Evolutionary conservation across 2,113 vertebrate species (phyloP).

Genomic region (Pygoscelis adeliae): DNA sequence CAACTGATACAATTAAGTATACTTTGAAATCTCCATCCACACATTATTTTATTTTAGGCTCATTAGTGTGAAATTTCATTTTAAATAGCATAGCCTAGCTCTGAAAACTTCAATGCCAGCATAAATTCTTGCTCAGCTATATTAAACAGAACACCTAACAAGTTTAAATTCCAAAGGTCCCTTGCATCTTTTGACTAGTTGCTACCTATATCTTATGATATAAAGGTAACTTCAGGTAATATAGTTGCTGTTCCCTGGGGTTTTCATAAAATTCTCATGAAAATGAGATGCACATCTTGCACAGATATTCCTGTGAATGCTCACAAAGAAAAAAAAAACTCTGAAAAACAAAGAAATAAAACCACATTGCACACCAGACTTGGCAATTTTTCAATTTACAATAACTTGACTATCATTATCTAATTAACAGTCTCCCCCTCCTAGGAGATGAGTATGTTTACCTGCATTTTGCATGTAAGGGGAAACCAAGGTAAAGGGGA

Average conservation of each 20-base stretch:
- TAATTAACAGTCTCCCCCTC: neutral
- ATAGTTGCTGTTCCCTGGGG: slow-evolving; percentile 20
- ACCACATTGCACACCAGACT: neutral
- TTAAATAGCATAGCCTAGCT: slow-evolving; percentile 67
- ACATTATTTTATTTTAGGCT: slow-evolving; percentile 73
- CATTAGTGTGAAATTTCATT: slow-evolving; percentile 75
- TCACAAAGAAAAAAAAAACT: neutral
- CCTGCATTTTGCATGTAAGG: neutral
- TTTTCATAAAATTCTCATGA: neutral
- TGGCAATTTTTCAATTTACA: neutral
- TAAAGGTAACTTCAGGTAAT: slow-evolving; percentile 60
- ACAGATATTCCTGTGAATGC: neutral
- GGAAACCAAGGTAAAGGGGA: neutral
- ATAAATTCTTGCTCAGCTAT: slow-evolving; percentile 48
- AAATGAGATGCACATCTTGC: neutral
- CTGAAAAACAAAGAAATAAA: neutral
- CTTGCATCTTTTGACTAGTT: slow-evolving; percentile 48
- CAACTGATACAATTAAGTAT: neutral
- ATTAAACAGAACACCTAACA: slow-evolving; percentile 33
- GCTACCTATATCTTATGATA: slow-evolving; percentile 25
- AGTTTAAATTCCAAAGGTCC: slow-evolving; percentile 69
- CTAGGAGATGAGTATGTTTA: neutral
- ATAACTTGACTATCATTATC: neutral
- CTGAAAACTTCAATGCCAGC: slow-evolving; percentile 59
- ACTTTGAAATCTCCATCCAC: slow-evolving; percentile 71